phyloP scores from a whole-genome alignment of 2,113 vertebrate genomes.

The Canis aureus region DNA sequence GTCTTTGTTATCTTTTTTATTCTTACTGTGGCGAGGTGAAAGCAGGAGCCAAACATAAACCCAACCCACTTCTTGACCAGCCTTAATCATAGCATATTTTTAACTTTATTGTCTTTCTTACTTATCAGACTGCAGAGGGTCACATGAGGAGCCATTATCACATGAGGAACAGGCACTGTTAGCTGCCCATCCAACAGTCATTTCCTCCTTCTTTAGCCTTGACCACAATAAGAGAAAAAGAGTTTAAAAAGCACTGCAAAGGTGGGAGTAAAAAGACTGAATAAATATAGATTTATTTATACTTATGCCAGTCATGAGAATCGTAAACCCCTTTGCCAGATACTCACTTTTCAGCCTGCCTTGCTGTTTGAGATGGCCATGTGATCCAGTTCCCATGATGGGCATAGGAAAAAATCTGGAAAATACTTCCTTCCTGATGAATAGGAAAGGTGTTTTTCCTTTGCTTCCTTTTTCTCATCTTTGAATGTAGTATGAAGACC shows the following conservation, averaged over 20 bases:
- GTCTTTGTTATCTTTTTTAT: constrained; percentile 32
- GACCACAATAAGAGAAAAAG: neutral
- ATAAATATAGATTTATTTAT: neutral
- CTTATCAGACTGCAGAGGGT: neutral
- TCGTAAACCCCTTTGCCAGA: neutral
- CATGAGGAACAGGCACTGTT: neutral
- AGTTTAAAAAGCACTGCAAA: neutral
- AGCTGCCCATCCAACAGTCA: neutral
- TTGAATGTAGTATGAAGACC: neutral
- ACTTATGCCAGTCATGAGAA: neutral
- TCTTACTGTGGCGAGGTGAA: neutral
- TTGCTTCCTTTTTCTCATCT: neutral
- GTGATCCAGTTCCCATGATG: neutral
- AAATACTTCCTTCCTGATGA: neutral
- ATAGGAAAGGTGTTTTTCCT: neutral
- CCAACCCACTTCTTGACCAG: neutral
- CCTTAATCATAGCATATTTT: neutral
- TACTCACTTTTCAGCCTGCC: neutral
- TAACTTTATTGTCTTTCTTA: neutral
- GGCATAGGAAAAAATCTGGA: neutral
- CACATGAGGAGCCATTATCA: neutral
- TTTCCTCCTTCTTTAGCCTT: neutral
- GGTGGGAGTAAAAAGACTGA: neutral
- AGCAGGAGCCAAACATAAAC: neutral
- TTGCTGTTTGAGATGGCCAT: neutral